Percentiles rank a stretch among this genome's conserved stretches.
Evolutionary conservation across 2,113 vertebrate species (phyloP).

Genomic region (Neomonachus schauinslandi): DNA sequence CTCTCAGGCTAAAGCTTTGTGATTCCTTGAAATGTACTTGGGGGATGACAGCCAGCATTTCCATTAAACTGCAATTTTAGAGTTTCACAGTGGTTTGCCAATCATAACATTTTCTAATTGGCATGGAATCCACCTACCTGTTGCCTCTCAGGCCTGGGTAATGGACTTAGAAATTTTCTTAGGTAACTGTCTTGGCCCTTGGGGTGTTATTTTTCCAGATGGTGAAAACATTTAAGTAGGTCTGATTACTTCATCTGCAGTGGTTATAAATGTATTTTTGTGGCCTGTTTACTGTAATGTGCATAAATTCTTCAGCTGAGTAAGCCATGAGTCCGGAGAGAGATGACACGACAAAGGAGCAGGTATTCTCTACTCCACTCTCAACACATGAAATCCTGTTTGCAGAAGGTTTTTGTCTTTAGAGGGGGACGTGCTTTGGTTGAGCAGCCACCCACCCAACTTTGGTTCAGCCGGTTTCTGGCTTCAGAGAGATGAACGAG

Average conservation of each 20-base stretch:
- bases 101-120: conserved; percentile 53
- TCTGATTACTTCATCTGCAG: conserved; percentile 44
- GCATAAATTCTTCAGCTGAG: background rate
- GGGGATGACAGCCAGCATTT: conserved; percentile 59
- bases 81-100: conserved; percentile 23
- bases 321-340: background rate
- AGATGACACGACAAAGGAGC: background rate
- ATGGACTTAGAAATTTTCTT: background rate
- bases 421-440: background rate
- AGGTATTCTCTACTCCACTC: background rate
- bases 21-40: conserved; percentile 65
- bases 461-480: background rate
- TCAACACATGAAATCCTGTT: background rate
- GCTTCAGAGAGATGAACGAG: background rate
- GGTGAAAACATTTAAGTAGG: conserved; percentile 33
- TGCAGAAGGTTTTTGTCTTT: conserved; percentile 12
- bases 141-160: background rate
- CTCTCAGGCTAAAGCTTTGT: conserved; percentile 8
- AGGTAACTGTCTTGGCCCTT: conserved; percentile 44
- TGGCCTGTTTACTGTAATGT: conserved; percentile 31
- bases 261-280: conserved; percentile 29
- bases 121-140: conserved; percentile 48
- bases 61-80: conserved; percentile 59
- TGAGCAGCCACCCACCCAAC: background rate
- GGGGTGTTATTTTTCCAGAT: conserved; percentile 54